A percentile compares a stretch with the other conserved stretches of the same genome.
phyloP scores from a whole-genome alignment of 2,113 vertebrate genomes.

The Chloropsis hardwickii region DNA sequence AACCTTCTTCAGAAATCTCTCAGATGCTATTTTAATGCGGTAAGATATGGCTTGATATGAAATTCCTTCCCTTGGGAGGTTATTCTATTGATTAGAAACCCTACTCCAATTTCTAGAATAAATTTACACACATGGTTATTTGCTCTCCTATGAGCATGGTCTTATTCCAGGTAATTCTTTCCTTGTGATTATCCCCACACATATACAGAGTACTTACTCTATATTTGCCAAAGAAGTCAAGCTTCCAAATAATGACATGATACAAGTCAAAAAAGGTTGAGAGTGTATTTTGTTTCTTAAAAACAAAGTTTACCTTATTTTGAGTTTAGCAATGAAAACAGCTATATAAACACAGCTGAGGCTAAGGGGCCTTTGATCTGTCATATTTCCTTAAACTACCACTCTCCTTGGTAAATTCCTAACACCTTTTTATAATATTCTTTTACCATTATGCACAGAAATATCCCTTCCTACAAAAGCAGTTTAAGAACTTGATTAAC shows the following conservation, averaged over 20 bases:
- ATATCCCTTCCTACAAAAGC: background rate
- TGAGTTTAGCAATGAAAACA: background rate
- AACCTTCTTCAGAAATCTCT: background rate
- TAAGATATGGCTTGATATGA: background rate
- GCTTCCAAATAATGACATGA: background rate
- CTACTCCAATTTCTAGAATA: background rate
- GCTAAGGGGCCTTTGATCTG: background rate
- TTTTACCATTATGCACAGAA: background rate
- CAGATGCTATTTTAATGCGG: background rate
- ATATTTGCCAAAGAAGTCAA: background rate
- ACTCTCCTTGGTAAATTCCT: background rate
- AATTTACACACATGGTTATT: background rate
- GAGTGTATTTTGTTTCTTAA: background rate
- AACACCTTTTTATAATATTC: background rate
- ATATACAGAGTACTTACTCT: background rate
- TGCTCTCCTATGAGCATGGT: background rate
- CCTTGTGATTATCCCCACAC: background rate
- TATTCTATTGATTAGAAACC: background rate
- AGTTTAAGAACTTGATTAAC: slow-evolving; percentile 11
- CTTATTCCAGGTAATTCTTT: background rate
- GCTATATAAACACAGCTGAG: background rate
- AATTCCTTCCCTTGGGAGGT: background rate
- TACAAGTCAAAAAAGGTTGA: background rate
- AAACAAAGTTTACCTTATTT: background rate
- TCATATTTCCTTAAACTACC: background rate